These are phyloP conservation scores for Chrysemys picta DNA, from an alignment of 2,113 vertebrate species.

Conservation along the genomic window DNA sequence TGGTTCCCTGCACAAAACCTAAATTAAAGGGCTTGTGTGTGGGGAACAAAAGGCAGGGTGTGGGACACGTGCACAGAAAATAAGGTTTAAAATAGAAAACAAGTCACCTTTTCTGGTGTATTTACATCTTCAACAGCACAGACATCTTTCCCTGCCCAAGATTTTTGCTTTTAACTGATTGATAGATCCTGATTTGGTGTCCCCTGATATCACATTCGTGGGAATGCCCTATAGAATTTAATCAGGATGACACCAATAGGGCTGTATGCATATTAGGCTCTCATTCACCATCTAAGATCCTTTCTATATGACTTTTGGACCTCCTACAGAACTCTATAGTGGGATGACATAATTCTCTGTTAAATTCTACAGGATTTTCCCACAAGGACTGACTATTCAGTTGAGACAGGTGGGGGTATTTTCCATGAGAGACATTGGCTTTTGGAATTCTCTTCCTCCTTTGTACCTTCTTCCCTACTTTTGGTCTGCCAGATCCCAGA, in stretches of 20 bases:
- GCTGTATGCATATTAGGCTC: not conserved
- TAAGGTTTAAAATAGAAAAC: not conserved
- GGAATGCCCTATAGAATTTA: not conserved
- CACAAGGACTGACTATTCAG: not conserved
- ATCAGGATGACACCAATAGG: not conserved
- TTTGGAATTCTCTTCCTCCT: not conserved
- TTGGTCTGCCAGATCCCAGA: not conserved
- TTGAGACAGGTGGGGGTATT: not conserved
- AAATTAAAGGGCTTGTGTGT: not conserved
- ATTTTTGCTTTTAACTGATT: not conserved
- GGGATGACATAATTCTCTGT: not conserved
- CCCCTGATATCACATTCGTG: not conserved
- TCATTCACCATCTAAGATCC: not conserved
- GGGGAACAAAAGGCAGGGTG: not conserved
- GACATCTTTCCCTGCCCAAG: not conserved
- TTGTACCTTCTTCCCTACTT: not conserved
- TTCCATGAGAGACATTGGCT: not conserved
- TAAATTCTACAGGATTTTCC: not conserved
- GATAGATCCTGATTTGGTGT: not conserved
- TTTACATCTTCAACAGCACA: not conserved
- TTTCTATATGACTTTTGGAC: not conserved
- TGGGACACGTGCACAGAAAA: not conserved
- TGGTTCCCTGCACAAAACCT: not conserved
- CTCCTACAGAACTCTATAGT: not conserved
- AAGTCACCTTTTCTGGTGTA: not conserved